phyloP scores from a whole-genome alignment of 2,888 invertebrate species.

The Euzetes globulus region DNA sequence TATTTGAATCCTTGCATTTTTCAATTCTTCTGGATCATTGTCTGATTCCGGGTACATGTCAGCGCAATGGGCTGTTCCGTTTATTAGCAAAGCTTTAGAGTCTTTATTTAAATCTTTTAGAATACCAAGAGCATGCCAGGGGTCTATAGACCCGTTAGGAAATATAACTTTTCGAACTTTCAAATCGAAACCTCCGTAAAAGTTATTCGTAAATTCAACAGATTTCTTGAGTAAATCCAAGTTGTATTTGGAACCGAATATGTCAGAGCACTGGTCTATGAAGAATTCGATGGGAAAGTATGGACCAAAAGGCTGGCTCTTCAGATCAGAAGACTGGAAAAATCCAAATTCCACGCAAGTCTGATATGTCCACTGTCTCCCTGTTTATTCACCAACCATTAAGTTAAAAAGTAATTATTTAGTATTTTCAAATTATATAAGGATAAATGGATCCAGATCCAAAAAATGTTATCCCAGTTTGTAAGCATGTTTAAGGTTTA shows the following conservation, averaged over 20 bases:
- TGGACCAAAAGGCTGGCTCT: slow-evolving; percentile 64
- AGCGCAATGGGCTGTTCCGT: slow-evolving; percentile 76
- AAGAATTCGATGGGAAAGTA: slow-evolving; percentile 69
- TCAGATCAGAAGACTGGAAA: slow-evolving; percentile 71
- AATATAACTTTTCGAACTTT: slow-evolving; percentile 66
- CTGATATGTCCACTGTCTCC: slow-evolving; percentile 86
- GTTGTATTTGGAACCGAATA: slow-evolving; percentile 57
- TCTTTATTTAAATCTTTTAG: slow-evolving; percentile 45
- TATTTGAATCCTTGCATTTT: slow-evolving; percentile 61
- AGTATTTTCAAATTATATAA: background rate
- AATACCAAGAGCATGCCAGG: slow-evolving; percentile 52
- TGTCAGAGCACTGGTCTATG: slow-evolving; percentile 69
- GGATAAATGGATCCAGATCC: no score
- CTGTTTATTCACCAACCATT: slow-evolving; percentile 44
- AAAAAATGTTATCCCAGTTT: no score
- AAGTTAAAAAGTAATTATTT: background rate
- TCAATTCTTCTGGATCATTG: slow-evolving; percentile 61
- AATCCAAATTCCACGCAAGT: slow-evolving; percentile 95
- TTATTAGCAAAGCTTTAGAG: slow-evolving; percentile 48
- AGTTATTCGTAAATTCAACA: slow-evolving; percentile 61
- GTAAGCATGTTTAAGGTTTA: no score
- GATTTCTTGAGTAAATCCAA: slow-evolving; percentile 56
- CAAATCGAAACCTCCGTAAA: slow-evolving; percentile 67
- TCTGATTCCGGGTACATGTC: slow-evolving; percentile 74
- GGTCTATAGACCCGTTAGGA: slow-evolving; percentile 78